Base-by-base conservation (phyloP, 2,797 vertebrate genomes). In the Periophthalmus magnuspinnatus region DNA sequence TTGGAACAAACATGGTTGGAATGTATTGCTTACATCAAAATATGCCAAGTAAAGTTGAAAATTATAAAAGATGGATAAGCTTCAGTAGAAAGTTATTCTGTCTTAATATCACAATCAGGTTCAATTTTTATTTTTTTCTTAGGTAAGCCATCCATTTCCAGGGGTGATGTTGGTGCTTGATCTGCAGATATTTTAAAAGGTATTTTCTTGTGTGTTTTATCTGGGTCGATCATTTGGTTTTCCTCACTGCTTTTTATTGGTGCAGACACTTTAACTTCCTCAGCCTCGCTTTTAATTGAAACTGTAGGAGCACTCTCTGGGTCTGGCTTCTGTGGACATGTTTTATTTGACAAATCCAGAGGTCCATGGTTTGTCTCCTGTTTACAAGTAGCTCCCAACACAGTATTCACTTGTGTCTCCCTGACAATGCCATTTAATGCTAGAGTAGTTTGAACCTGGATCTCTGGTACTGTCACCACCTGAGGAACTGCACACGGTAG, bases 311-410 rank as follows among this genome's bases (percentile, higher is more conserved):
- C 8, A 22, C 71, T 10, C 2, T 11, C 60, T 1, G 14, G 1
- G 14, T 55, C 24, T 14, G 70, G 64, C 6, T 36, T 24, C 0
- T 67, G 61, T 1, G 68, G 56, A 8, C 38, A 65, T 17, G 8
- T 17, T 33, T 84, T 91, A 22, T 69, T 85, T 3, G 90, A 90
- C 81, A 92, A 81, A 84, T 92, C 89, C 72, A 91, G 69, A 13
- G 91, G 90, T 19, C 63, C 47, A 24, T 28, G 24, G 32, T 33
- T 76, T 34, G 54, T 61, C 33, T 74, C 60, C 3, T 0, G 68
- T 68, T 72, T 75, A 38, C 36, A 41, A 36, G 24, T 48, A 3
- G 24, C 62, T 5, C 47, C 70, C 19, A 81, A 28, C 0, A 77
- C 73, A 16, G 62, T 0, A 32, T 38, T 58, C 0, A 7, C 50